Percentiles rank a stretch among this genome's conserved stretches.
Conservation (phyloP, 37 sponge, comb jelly and placozoan species). For the Hexactinellida sp. region DNA sequence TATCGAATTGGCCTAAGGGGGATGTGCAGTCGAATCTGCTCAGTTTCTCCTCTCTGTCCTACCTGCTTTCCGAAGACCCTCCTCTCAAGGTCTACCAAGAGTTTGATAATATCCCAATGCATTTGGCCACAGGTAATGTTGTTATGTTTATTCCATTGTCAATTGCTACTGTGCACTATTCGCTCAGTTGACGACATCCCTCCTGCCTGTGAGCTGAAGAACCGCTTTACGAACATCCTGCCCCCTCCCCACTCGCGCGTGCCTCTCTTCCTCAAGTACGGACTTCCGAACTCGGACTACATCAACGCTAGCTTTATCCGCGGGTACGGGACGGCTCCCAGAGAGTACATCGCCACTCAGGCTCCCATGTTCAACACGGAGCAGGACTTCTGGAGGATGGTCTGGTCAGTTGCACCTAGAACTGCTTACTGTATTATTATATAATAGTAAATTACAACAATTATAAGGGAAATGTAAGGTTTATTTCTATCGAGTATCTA, state of each 20-base stretch:
- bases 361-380: constrained; percentile 55
- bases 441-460: too few relatives aligned
- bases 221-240: not conserved
- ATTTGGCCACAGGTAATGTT: not conserved
- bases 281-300: constrained; percentile 68
- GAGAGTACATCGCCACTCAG: constrained; percentile 67
- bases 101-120: not conserved
- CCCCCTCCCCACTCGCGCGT: constrained; percentile 55
- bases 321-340: constrained; percentile 26
- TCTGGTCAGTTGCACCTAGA: constrained; percentile 29
- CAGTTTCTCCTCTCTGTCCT: not conserved
- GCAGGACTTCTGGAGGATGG: constrained; percentile 78
- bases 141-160: not conserved
- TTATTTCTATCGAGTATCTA: too few relatives aligned
- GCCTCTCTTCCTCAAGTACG: constrained; percentile 65
- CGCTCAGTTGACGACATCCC: not conserved
- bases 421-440: too few relatives aligned
- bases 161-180: not conserved
- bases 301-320: constrained; percentile 79
- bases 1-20: not conserved
- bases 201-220: constrained; percentile 5
- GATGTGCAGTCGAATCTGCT: not conserved
- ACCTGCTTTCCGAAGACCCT: not conserved
- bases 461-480: too few relatives aligned
- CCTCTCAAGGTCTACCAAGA: not conserved